phyloP scores from a whole-genome alignment of 1,140 invertebrate species.

The Asbolus verrucosus region DNA sequence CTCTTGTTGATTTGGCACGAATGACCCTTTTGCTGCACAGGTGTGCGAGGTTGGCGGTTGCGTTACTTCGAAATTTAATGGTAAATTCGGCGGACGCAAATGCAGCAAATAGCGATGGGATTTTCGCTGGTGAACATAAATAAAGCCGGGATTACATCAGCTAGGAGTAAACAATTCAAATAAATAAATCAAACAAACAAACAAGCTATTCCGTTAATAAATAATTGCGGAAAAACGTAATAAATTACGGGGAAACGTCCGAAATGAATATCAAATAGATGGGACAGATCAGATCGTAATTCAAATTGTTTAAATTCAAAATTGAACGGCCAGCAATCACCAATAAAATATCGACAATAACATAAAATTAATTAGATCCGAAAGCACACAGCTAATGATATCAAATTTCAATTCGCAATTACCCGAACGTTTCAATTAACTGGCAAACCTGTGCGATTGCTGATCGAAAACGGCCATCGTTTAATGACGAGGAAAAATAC shows the following conservation, averaged over 20 bases:
- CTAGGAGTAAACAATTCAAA: constrained; percentile 35
- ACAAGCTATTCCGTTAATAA: constrained; percentile 39
- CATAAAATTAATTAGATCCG: constrained; percentile 27
- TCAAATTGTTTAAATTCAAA: constrained; percentile 26
- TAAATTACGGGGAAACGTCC: constrained; percentile 29
- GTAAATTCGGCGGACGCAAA: constrained; percentile 23
- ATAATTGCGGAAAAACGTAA: constrained; percentile 42
- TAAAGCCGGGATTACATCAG: constrained; percentile 35
- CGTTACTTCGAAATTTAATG: constrained; percentile 2
- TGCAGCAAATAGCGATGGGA: constrained; percentile 28
- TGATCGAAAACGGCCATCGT: too few species aligned
- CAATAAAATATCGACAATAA: constrained; percentile 28
- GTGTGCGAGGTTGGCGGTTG: too few species aligned
- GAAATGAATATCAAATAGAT: constrained; percentile 35
- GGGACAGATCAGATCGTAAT: constrained; percentile 23
- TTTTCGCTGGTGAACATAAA: constrained; percentile 23
- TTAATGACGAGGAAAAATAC: too few species aligned
- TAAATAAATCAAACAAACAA: constrained; percentile 41
- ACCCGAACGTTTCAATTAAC: background rate
- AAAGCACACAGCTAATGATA: constrained; percentile 10
- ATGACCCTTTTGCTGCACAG: too few species aligned
- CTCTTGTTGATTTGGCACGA: too few species aligned
- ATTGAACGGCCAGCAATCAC: constrained; percentile 13
- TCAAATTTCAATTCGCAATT: background rate
- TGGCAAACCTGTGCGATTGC: too few species aligned